Conservation (phyloP, 2,888 invertebrate species). For the Dynastes maya region DNA sequence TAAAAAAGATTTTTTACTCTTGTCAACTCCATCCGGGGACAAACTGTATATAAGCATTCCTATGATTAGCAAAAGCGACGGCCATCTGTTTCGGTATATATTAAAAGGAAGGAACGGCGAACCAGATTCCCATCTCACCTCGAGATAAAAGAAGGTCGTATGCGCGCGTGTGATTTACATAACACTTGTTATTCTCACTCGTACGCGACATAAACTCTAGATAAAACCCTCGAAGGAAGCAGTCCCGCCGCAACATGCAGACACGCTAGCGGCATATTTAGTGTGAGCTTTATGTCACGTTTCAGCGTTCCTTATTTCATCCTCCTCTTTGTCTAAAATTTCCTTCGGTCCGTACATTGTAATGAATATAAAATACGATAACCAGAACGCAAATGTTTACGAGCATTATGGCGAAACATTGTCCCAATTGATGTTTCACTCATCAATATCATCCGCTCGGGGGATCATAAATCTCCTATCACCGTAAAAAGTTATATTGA, state of each 20-base stretch:
- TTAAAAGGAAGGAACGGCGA: not conserved
- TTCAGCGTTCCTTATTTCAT: too few species aligned
- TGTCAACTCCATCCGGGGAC: too few species aligned
- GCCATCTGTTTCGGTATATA: not conserved
- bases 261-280: slow-evolving; percentile 9
- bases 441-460: not conserved
- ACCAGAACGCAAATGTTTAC: slow-evolving; percentile 35
- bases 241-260: slow-evolving; percentile 7
- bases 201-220: slow-evolving; percentile 14
- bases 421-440: slow-evolving; percentile 9
- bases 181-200: slow-evolving; percentile 52
- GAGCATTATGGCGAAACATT: slow-evolving; percentile 29
- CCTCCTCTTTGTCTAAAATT: too few species aligned
- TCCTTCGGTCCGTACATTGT: too few species aligned
- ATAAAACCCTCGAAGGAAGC: slow-evolving; percentile 36
- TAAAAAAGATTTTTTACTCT: too few species aligned
- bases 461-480: slow-evolving; percentile 37
- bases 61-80: not conserved
- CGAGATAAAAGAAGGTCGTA: slow-evolving; percentile 32
- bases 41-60: too few species aligned
- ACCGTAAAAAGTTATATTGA: slow-evolving; percentile 27
- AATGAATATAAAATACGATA: slow-evolving; percentile 12
- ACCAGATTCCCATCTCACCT: slow-evolving; percentile 18
- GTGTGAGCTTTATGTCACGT: not conserved
- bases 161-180: slow-evolving; percentile 42